phyloP scores from a whole-genome alignment of 2,113 vertebrate genomes.

The Triplophysa rosa region DNA sequence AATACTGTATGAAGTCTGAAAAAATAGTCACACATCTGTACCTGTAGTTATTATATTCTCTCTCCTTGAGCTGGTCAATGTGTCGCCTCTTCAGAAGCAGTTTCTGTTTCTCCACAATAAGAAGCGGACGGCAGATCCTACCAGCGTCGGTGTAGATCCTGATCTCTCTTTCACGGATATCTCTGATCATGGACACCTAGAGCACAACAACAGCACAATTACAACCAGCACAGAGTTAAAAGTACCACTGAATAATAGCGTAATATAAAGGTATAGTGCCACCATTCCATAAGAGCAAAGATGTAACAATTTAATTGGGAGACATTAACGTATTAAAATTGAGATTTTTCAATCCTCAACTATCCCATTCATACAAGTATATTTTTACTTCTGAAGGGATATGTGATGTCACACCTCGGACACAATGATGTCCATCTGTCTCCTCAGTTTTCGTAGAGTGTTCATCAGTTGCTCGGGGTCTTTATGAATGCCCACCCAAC shows the following conservation, averaged over 20 bases:
- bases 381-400: no score
- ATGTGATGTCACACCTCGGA: slow-evolving; percentile 81
- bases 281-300: no score
- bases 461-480: slow-evolving; percentile 99
- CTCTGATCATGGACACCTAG: slow-evolving; percentile 97
- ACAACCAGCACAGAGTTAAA: not conserved
- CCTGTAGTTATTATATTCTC: slow-evolving; percentile 99
- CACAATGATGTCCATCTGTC: slow-evolving; percentile 99
- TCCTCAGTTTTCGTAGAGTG: slow-evolving; percentile 89
- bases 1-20: not conserved
- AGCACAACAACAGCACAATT: not conserved
- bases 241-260: no score
- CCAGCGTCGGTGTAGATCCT: slow-evolving; percentile 97
- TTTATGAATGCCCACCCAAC: slow-evolving; percentile 99
- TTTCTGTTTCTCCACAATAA: slow-evolving; percentile 98
- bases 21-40: slow-evolving; percentile 51
- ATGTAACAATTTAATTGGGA: no score
- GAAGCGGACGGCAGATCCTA: slow-evolving; percentile 91
- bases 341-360: no score
- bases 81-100: slow-evolving; percentile 93
- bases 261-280: no score
- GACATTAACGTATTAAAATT: no score
- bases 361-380: no score
- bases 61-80: slow-evolving; percentile 95
- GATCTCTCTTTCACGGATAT: slow-evolving; percentile 96